Base-by-base conservation (phyloP, 2,888 invertebrate genomes). In the Quadriops clusia region DNA sequence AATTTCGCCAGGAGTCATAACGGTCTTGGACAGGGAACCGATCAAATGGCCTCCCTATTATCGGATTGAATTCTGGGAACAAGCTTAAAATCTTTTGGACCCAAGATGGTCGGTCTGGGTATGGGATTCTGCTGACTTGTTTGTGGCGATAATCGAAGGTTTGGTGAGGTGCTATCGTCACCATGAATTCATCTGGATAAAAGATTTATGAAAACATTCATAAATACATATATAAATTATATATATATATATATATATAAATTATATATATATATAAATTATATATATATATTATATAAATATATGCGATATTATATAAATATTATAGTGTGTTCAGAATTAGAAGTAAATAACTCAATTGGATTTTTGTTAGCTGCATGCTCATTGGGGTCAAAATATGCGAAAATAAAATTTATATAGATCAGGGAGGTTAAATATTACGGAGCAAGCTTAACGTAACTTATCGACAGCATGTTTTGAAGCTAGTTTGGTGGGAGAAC, bases 101-200 rank as follows among this genome's bases (percentile, higher is more conserved):
- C 61, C 61, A 61, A 33, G 44, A 47, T 2, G 61, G 61, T 27
- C 61, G 43, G 32, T 58, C 54, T 3, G 58, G 53, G 10, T 53
- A 43, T n/a, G 58, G 59, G 33, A 61, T 70, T 28, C 59, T 50
- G 40, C 53, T 58, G 8, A 58, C 41, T 1, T 70, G 65, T 46
- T 62, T 68, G 50, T 81, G 79, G 39, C 75, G 72, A 53, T 81
- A 81, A 52, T 81, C 78, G 59, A 79, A 75, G 42, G 71, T 74
- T 47, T 74, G 71, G 4, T 74, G 65, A 12, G 77, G 74, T 50
- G 72, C 72, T 42, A 75, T 67, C 38, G 73, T 66, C 32, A 70
- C 68, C 25, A 66, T 64, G 8, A 39, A 34, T 18, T 52, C 50
- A 33, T 38, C 56, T 57, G 38, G 32, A 52, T 53, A 37, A 16